Percentiles rank a stretch among this genome's conserved stretches.
phyloP scores from a whole-genome alignment of 2,888 invertebrate species.

The Marasmarcha lunaedactyla region DNA sequence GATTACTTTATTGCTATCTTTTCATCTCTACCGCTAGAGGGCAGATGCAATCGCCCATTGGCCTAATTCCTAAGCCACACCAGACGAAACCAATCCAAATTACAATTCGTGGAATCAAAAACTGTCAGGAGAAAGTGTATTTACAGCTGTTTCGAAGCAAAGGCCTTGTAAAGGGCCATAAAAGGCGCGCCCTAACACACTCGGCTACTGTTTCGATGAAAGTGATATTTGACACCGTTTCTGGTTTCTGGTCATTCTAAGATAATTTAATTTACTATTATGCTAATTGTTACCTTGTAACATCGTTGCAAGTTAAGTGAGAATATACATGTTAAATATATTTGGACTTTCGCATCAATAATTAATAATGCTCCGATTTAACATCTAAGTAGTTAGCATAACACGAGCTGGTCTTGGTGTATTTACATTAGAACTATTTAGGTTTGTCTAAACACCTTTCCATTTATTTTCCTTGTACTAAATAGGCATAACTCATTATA shows the following conservation, averaged over 20 bases:
- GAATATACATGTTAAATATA: too few species aligned
- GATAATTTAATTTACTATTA: too few species aligned
- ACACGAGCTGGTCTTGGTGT: too few species aligned
- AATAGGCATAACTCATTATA: too few species aligned
- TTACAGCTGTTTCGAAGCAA: conserved; percentile 3
- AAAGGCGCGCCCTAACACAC: conserved; percentile 1
- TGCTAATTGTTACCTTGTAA: too few species aligned
- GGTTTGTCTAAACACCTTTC: too few species aligned
- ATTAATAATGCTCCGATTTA: too few species aligned
- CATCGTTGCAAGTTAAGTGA: too few species aligned
- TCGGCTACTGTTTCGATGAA: conserved; percentile 11
- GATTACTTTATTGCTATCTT: background rate
- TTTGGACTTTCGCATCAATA: too few species aligned
- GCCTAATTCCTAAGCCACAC: background rate
- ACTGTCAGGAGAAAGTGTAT: background rate
- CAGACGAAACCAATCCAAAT: background rate
- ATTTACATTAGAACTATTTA: too few species aligned
- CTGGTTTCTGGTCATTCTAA: conserved; percentile 12
- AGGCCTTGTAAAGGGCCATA: conserved; percentile 3
- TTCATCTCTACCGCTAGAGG: background rate
- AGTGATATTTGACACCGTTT: conserved; percentile 25
- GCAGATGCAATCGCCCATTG: conserved; percentile 1
- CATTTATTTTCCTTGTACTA: too few species aligned
- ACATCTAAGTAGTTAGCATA: too few species aligned
- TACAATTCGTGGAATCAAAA: background rate